Base-by-base conservation (phyloP, 2,888 invertebrate genomes). In the Chaetogeoica ovagalla region DNA sequence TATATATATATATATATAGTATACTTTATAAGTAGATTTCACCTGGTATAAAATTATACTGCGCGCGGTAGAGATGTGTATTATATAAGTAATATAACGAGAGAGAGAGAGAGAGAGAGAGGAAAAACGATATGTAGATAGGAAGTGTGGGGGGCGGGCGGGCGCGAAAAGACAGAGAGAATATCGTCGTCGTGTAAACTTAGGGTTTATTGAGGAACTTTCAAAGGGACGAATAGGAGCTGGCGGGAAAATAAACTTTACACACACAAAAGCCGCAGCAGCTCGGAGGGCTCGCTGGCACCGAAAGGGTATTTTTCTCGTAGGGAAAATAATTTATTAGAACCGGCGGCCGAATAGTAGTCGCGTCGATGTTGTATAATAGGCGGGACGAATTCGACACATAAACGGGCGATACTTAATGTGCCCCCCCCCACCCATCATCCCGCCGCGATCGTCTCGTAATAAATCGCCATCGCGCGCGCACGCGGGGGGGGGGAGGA, bases 171-270 rank as follows among this genome's bases (percentile, higher is more conserved):
- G 17, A 65, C 57, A 71, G 60, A 71, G 62, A 37, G 55, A 63
- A 63, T 70, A 71, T 71, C 30, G 69, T 71, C 30, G 69, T 30
- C 30, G 71, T 79, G 79, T 70, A 79, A 79, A 71, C 79, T 79
- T 71, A 39, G 70, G 55, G 79, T 79, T 79, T 79, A 79, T 79
- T 71, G 79, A 79, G 70, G 79, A 79, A 79, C 79, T 79, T 79
- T 71, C 57, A 63, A 63, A 71, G 71, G 19, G 39, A 21, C 30
- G 39, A 21, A 17, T 9, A 30, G 30, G 48, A 15, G 63, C 3
- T n/a, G 63, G 21, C 37, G 63, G 55, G 70, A 71, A 71, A 71
- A 79, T 23, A 79, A 79, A 79, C 79, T 79, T 79, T 79, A 15
- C 15, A 79, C 79, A 30, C 8, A 79, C 79, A 79, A 79, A 79